phyloP scores from a whole-genome alignment of 2,113 vertebrate species.

The Struthidea cinerea region DNA sequence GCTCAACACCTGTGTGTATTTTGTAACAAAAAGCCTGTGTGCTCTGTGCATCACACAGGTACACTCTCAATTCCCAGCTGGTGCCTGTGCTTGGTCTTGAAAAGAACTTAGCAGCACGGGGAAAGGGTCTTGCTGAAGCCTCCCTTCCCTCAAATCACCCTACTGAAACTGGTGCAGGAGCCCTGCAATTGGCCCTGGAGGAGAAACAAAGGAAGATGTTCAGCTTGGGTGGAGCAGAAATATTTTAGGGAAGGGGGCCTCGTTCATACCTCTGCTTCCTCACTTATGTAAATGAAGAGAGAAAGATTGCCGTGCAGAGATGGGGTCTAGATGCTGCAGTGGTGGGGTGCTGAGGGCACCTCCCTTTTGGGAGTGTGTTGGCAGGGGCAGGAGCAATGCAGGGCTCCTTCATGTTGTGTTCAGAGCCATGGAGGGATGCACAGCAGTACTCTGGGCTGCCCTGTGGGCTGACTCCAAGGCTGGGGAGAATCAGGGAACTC shows the following conservation, averaged over 20 bases:
- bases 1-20: background rate
- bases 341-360: background rate
- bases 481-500: background rate
- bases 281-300: background rate
- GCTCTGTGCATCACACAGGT: background rate
- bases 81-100: background rate
- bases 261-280: background rate
- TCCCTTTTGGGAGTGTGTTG: background rate
- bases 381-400: background rate
- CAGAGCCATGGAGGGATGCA: background rate
- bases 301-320: background rate
- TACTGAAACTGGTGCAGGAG: background rate
- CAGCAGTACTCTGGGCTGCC: background rate
- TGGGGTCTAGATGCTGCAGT: background rate
- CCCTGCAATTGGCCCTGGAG: background rate
- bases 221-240: background rate
- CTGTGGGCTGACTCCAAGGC: background rate
- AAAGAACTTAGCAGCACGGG: background rate
- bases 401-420: background rate
- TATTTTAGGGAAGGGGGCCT: background rate
- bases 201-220: background rate
- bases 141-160: background rate
- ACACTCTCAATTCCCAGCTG: background rate
- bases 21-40: background rate
- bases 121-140: background rate